Evolutionary conservation across 2,797 vertebrate genomes (phyloP).

Genomic region (Pitangus sulphuratus): DNA sequence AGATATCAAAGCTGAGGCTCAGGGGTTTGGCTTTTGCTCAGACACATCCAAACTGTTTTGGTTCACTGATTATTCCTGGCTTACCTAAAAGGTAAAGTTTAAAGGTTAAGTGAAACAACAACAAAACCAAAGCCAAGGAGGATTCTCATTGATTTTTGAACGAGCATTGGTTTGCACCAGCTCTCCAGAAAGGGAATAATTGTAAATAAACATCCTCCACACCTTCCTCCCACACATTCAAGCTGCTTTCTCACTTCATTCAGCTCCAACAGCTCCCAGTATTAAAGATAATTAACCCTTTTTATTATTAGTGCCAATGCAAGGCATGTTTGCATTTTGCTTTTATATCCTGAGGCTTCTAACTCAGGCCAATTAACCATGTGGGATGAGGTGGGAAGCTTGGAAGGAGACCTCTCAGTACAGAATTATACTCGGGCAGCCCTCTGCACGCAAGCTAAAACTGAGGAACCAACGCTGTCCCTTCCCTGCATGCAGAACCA

Average conservation of each 20-base stretch:
- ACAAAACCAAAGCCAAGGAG: neutral
- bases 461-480: accelerated
- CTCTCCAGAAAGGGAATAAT: constrained; percentile 13
- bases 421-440: neutral
- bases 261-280: neutral
- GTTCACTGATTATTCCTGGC: neutral
- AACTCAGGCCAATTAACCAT: neutral
- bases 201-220: constrained; percentile 54
- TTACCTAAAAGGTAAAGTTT: neutral
- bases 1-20: neutral
- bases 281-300: constrained; percentile 51
- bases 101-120: constrained; percentile 41
- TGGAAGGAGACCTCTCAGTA: neutral
- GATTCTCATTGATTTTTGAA: constrained; percentile 9
- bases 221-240: neutral
- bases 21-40: neutral
- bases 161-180: neutral
- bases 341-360: neutral
- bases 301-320: neutral
- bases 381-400: neutral
- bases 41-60: neutral
- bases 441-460: neutral
- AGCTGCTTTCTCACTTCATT: constrained; percentile 20
- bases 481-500: neutral
- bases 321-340: constrained; percentile 17